These are phyloP conservation scores for Nemopilema nomurai DNA, from an alignment of 30 jellyfish, hydroid and myxozoan species.

Conservation along the genomic window DNA sequence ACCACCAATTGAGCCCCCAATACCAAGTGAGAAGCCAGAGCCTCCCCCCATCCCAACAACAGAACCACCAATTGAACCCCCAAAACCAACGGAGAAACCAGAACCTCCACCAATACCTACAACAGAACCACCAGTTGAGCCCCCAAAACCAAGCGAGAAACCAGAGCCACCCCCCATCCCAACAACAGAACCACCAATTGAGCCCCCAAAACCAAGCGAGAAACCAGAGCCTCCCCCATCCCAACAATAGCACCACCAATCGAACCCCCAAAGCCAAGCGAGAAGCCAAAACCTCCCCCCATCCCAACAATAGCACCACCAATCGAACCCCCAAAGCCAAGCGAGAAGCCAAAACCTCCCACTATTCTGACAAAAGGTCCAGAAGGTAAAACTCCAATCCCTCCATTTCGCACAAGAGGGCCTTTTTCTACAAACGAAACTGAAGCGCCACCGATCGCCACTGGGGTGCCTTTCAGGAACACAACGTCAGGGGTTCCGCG, in stretches of 20 bases:
- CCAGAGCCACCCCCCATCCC: too few species aligned
- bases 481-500: conserved; percentile 2
- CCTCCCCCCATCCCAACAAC: conserved; percentile 24
- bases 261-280: too few species aligned
- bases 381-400: background rate
- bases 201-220: too few species aligned
- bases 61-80: conserved; percentile 29
- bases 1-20: conserved; percentile 17
- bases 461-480: background rate
- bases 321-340: conserved; percentile 27
- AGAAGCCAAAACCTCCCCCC: too few species aligned
- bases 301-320: conserved; percentile 38
- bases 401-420: conserved; percentile 16
- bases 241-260: too few species aligned
- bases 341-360: conserved; percentile 21
- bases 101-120: too few species aligned
- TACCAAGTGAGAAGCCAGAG: conserved; percentile 9
- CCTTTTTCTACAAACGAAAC: conserved; percentile 4
- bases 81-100: conserved; percentile 26
- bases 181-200: too few species aligned
- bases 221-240: too few species aligned
- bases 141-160: too few species aligned
- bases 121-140: too few species aligned
- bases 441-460: background rate
- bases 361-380: background rate